phyloP scores from a whole-genome alignment of 2,888 invertebrate genomes.

The Dioctria linearis region DNA sequence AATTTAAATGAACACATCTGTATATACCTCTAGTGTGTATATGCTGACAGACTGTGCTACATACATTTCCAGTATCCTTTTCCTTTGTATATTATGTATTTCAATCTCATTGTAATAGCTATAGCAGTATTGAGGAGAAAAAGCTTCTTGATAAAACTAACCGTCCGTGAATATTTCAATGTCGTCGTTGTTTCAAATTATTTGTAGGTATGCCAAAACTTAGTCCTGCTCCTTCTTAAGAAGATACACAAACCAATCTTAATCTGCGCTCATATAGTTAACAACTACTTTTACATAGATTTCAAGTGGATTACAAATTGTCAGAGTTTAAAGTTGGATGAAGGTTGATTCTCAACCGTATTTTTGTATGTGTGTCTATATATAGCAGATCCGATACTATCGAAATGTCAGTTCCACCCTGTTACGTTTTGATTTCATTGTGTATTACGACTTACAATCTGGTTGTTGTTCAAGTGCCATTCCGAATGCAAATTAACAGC shows the following conservation, averaged over 20 bases:
- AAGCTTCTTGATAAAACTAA: too few relatives aligned
- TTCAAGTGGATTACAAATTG: conserved; percentile 33
- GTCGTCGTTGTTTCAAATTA: not conserved
- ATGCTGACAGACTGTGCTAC: not conserved
- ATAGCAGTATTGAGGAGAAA: not conserved
- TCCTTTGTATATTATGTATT: not conserved
- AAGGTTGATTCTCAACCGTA: not conserved
- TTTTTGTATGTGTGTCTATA: not conserved
- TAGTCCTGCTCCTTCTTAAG: not conserved
- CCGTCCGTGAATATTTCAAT: not conserved
- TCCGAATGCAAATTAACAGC: conserved; percentile 29
- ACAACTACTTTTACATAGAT: not conserved
- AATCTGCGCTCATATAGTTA: too few relatives aligned
- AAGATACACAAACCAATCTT: too few relatives aligned
- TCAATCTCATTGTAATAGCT: not conserved
- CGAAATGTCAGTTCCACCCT: conserved; percentile 7
- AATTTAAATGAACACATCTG: conserved; percentile 36
- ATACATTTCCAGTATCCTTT: not conserved
- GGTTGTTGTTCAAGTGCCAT: conserved; percentile 7
- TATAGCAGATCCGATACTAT: not conserved
- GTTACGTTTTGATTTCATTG: not conserved
- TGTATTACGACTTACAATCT: not conserved
- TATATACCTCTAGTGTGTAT: too few relatives aligned
- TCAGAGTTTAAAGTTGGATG: conserved; percentile 6
- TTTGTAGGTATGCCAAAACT: conserved; percentile 7